These are phyloP conservation scores for Hemaris fuciformis DNA, from an alignment of 2,888 invertebrate species.

Conservation along the genomic window DNA sequence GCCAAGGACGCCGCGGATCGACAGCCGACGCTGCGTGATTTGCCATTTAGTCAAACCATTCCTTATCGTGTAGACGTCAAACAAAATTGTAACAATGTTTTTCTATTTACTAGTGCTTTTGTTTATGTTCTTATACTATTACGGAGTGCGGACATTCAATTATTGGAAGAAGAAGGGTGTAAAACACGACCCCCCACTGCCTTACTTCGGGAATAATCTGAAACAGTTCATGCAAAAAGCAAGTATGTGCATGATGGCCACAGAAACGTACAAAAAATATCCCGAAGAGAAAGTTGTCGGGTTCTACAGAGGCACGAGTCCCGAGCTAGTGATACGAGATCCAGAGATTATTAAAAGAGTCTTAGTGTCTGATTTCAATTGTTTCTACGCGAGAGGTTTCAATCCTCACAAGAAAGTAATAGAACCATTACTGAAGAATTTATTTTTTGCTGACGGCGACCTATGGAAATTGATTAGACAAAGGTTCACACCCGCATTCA, in stretches of 20 bases:
- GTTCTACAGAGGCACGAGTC: conserved; percentile 52
- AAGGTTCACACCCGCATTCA: conserved; percentile 66
- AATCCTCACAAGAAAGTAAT: conserved; percentile 55
- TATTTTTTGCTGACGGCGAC: conserved; percentile 70
- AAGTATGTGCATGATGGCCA: conserved; percentile 62
- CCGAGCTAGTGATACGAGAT: conserved; percentile 65
- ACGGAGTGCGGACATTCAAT: conserved; percentile 52
- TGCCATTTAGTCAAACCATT: not conserved
- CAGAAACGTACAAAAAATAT: conserved; percentile 56
- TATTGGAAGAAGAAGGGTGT: conserved; percentile 65
- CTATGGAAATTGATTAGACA: conserved; percentile 65
- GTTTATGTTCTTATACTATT: conserved; percentile 46
- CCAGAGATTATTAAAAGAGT: conserved; percentile 63
- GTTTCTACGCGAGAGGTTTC: conserved; percentile 61
- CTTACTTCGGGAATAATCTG: conserved; percentile 57
- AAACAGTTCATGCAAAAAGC: conserved; percentile 53
- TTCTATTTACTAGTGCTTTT: conserved; percentile 35
- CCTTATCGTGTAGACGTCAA: not conserved
- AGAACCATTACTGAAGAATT: conserved; percentile 63
- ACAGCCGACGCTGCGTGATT: not conserved
- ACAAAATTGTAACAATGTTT: conserved; percentile 28
- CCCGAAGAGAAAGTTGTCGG: conserved; percentile 68
- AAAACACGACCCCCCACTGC: conserved; percentile 59
- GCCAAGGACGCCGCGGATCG: not conserved
- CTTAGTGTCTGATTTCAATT: conserved; percentile 58